Base-by-base conservation (phyloP, 2,113 vertebrate genomes). In the Paramormyrops kingsleyae region DNA sequence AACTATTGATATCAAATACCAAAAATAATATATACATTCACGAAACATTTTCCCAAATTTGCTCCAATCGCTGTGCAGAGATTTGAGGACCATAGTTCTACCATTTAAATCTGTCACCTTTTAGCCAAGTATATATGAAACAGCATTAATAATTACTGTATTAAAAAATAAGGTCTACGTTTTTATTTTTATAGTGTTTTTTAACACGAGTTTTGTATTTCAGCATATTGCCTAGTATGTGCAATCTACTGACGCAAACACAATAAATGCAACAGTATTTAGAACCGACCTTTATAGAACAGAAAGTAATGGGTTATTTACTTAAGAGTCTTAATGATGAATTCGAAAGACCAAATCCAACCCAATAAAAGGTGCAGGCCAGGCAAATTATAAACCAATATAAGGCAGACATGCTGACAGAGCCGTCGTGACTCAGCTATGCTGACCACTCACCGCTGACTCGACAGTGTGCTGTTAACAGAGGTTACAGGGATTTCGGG, bases 401-500 rank as follows among this genome's bases (percentile, higher is more conserved):
- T 89, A n/a, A 86, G n/a, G 35, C 49, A 27, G 85, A 89, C n/a
- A 47, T 49, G 10, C 7, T 56, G 21, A 62, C 31, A 84, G 24
- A 50, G 7, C 44, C 85, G 87, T 49, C 89, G 90, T 91, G 83
- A 88, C 70, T 83, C 83, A 90, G 62, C 10, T 91, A 85, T 92
- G 92, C 91, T 27, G 91, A 91, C 90, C 91, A 92, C 92, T 90
- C 70, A 90, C 92, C 92, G 88, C 89, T 66, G 87, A 88, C 89
- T 92, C 91, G 92, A 91, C 92, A 91, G 91, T 91, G 90, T 21
- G 4, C 93, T 92, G 92, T 93, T 91, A 90, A 91, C 6, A n/a
- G n/a, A 90, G 62, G 89, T 87, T 83, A 92, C 89, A 86, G 88
- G 17, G 70, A 21, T 77, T 77, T 44, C 31, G 83, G 66, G 27